These are phyloP conservation scores for Poecilia latipinna DNA, from an alignment of 2,113 vertebrate genomes.

Conservation along the genomic window DNA sequence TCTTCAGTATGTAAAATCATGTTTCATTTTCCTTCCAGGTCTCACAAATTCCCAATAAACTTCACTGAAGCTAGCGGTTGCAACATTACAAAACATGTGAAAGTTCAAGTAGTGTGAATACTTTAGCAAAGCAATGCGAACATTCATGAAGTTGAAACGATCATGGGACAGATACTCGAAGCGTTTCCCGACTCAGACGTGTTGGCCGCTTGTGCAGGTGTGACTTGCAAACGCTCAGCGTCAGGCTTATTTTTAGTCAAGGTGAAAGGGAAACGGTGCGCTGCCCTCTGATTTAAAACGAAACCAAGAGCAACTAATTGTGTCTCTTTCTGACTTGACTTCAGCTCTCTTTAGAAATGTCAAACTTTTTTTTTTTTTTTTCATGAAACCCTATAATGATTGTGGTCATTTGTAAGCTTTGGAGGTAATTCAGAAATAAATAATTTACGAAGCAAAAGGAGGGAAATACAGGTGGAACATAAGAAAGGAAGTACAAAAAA, in stretches of 20 bases:
- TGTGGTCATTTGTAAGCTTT: fast-evolving
- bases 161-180: constrained; percentile 6
- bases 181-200: neutral
- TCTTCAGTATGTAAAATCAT: neutral
- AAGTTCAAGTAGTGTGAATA: neutral
- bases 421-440: neutral
- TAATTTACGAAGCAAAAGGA: neutral
- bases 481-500: too few relatives aligned
- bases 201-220: constrained; percentile 40
- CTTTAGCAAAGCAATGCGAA: neutral
- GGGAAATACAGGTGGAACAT: too few relatives aligned
- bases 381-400: neutral
- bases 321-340: neutral
- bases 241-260: constrained; percentile 35
- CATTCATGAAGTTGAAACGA: neutral
- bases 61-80: neutral
- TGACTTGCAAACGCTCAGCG: constrained; percentile 19
- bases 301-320: constrained; percentile 38
- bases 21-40: neutral
- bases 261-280: constrained; percentile 36
- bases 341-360: neutral
- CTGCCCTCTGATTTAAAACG: constrained; percentile 19
- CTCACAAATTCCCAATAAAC: neutral
- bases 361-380: neutral
- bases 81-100: neutral